Conservation (phyloP, 2,888 invertebrate genomes). For the Drosophila histrio region DNA sequence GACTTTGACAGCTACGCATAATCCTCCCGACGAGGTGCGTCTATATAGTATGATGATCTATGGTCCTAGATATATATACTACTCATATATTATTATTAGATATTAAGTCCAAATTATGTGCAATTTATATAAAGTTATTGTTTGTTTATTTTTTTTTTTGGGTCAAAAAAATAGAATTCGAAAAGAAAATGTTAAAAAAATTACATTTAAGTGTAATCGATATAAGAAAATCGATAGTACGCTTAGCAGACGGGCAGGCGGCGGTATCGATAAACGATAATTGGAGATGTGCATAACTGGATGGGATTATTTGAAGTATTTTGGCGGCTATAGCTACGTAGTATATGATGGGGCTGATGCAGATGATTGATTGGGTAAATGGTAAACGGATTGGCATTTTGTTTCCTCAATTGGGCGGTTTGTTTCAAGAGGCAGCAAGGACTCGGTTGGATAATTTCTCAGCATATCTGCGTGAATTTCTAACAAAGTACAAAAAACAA, state of each 20-base stretch:
- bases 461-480: constrained; percentile 78
- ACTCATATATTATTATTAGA: constrained; percentile 15
- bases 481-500: constrained; percentile 73
- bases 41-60: constrained; percentile 9
- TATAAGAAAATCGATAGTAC: not conserved
- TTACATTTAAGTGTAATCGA: not conserved
- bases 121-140: constrained; percentile 53
- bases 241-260: not conserved
- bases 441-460: constrained; percentile 73
- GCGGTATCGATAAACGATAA: not conserved
- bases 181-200: constrained; percentile 2
- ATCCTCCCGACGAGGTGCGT: not conserved
- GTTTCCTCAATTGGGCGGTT: constrained; percentile 35
- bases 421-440: constrained; percentile 43
- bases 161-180: not conserved
- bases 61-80: constrained; percentile 39
- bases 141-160: not conserved
- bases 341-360: not conserved
- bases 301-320: not conserved
- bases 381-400: constrained; percentile 30
- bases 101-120: constrained; percentile 54
- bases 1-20: not conserved
- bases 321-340: constrained; percentile 20
- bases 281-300: constrained; percentile 8
- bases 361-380: constrained; percentile 5